Evolutionary conservation across 2,888 invertebrate species (phyloP), one percentile per base, ranked within the genome.

Genomic region (Aphodius granarius): DNA sequence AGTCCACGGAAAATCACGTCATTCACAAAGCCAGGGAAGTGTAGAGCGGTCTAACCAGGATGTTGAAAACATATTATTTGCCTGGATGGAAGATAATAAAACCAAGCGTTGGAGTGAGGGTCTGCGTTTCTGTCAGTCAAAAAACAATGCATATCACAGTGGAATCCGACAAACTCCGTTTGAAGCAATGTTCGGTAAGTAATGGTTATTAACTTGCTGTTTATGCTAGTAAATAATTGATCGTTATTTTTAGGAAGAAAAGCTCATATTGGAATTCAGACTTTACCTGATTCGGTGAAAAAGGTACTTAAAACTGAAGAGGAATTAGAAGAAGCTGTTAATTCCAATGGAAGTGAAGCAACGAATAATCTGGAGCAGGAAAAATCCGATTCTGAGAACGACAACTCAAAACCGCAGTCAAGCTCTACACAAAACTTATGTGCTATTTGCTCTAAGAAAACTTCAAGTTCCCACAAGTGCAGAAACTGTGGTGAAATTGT

Each of bases 121-220:
- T 68, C 68, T 68, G n/a, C 68, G 68, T 68, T 68, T 68, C 20
- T 68, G 68, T 68, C 68, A 19, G 17, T 19, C 16, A 6, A 68
- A 68, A 20, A 68, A 68, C 15, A 68, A 68, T 68, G 20, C 19
- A 18, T 20, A 19, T 19, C 68, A 68, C 20, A 19, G 19, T 19
- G 68, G 68, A 19, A 68, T 68, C n/a, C 18, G 20, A 20, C 68
- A 68, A 68, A 19, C 68, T 9, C 68, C 68, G 17, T 68, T 68
- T 68, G 68, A 68, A 68, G 19, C 68, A 6, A 19, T 18, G 13
- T 68, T 68, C n/a, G n/a, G n/a, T n/a, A n/a, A n/a, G n/a, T n/a
- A n/a, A n/a, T n/a, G n/a, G n/a, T n/a, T n/a, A n/a, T 63, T n/a
- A n/a, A n/a, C n/a, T n/a, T n/a, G n/a, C n/a, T n/a, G n/a, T n/a